Evolutionary conservation across 2,113 vertebrate genomes (phyloP), one percentile per base, ranked within the genome.

Genomic region (Colinus virginianus): DNA sequence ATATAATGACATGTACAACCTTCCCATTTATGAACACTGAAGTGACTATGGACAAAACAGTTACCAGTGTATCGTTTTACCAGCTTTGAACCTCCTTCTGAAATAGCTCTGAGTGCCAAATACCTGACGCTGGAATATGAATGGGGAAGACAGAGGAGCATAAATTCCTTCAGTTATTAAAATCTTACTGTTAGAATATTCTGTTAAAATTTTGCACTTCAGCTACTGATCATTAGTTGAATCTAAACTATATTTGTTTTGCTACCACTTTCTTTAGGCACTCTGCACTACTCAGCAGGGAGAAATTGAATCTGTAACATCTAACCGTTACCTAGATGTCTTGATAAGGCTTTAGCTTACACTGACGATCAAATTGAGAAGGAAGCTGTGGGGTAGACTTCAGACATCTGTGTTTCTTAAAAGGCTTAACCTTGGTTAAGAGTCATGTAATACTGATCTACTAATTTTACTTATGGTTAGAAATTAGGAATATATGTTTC

Each of bases 311-410:
- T 20, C 61, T 36, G 18, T 62, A 40, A 30, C 15, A 64, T 14
- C n/a, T 84, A 64, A 14, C 7, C 66, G 6, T 49, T 69, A 21
- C 13, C 22, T 63, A 6, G 0, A 7, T 71, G 36, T 4, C 53
- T 11, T 2, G 2, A 32, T 45, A 53, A 66, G 30, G 23, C 6
- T 20, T 80, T 78, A 2, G 0, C 6, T 64, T n/a, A n/a, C 7
- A 40, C 9, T 42, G 22, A 11, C 12, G 72, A 18, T 49, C 16
- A 40, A 63, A 72, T 11, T 26, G 17, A 51, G 11, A 84, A 77
- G 11, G 20, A 14, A 84, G 11, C 0, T 40, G 2, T 26, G 6
- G 23, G 9, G 6, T 3, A 72, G 22, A 4, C 36, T 87, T 8
- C 1, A 78, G 11, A 45, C 2, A 17, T 22, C 7, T 9, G 6